Percentiles rank a stretch among this genome's conserved stretches.
Evolutionary conservation across 2,888 invertebrate genomes (phyloP).

Genomic region (Cloeon dipterum): DNA sequence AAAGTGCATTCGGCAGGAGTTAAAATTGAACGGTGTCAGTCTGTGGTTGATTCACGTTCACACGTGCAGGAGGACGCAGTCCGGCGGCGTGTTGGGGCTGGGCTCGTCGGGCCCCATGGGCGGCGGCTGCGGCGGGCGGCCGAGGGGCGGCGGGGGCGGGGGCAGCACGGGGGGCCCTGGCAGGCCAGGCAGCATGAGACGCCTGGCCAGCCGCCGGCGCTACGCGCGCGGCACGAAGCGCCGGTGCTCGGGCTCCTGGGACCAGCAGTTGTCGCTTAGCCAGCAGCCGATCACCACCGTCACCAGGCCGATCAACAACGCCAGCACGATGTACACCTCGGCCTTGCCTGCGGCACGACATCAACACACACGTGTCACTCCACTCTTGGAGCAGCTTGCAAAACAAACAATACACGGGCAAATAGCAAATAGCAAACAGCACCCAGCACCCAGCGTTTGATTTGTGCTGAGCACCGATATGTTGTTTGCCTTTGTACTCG

Average conservation of each 20-base stretch:
- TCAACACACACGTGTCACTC: too few species aligned
- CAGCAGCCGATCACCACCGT: conserved; percentile 54
- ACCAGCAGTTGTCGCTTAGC: conserved; percentile 58
- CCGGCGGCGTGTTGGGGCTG: not conserved
- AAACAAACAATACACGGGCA: too few species aligned
- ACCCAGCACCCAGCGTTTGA: too few species aligned
- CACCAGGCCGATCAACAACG: conserved; percentile 43
- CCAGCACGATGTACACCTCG: conserved; percentile 49
- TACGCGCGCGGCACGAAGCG: conserved; percentile 40
- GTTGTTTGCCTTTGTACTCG: too few species aligned
- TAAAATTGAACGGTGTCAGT: too few species aligned
- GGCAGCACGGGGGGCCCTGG: conserved; percentile 15
- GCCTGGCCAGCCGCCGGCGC: conserved; percentile 24
- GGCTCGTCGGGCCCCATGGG: not conserved
- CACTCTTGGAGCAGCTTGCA: too few species aligned
- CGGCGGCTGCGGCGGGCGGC: not conserved
- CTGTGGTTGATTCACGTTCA: too few species aligned
- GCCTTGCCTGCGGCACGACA: conserved; percentile 40
- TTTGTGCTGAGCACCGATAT: too few species aligned
- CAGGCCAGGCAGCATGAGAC: conserved; percentile 20
- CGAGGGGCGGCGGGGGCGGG: conserved; percentile 16
- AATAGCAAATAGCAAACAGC: too few species aligned
- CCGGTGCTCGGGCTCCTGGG: conserved; percentile 42
- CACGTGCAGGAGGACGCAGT: not conserved
- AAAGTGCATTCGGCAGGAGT: too few species aligned